Percentiles rank a stretch among this genome's conserved stretches.
These are phyloP conservation scores for Hirundo rustica DNA, from an alignment of 2,797 vertebrate species.

Conservation along the genomic window DNA sequence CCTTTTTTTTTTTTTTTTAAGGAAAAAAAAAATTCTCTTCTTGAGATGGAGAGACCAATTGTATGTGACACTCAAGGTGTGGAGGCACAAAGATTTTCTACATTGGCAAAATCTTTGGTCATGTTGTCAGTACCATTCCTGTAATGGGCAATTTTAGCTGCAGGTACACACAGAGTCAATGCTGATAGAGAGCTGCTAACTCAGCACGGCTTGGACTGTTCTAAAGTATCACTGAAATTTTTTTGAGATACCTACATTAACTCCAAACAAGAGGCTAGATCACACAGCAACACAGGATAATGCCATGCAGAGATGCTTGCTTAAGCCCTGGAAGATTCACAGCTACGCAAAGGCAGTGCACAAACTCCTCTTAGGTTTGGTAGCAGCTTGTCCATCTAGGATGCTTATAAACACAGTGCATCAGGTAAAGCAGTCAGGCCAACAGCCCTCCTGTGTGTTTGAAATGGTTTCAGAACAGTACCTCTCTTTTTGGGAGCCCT, in stretches of 20 bases:
- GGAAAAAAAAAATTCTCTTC: fast-evolving
- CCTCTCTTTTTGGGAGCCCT: not conserved
- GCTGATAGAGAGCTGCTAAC: not conserved
- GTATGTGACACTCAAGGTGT: not conserved
- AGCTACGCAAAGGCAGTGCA: not conserved
- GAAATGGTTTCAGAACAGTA: not conserved
- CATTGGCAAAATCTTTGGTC: not conserved
- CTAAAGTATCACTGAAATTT: not conserved
- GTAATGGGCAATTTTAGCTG: not conserved
- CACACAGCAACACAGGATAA: not conserved
- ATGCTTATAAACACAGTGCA: not conserved
- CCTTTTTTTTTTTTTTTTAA: not conserved
- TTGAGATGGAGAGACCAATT: not conserved
- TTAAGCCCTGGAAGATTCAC: not conserved
- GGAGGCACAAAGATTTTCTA: not conserved
- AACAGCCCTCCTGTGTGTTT: not conserved
- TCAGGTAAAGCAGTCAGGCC: fast-evolving
- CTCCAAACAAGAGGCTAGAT: not conserved
- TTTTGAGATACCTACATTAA: not conserved
- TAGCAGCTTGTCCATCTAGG: not conserved
- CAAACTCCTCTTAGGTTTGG: not conserved
- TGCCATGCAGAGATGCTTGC: not conserved
- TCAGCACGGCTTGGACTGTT: not conserved
- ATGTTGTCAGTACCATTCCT: not conserved
- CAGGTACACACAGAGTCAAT: not conserved